A percentile compares a stretch with the other conserved stretches of the same genome.
Conservation (phyloP, 1,140 invertebrate species). For the Saccostrea echinata region DNA sequence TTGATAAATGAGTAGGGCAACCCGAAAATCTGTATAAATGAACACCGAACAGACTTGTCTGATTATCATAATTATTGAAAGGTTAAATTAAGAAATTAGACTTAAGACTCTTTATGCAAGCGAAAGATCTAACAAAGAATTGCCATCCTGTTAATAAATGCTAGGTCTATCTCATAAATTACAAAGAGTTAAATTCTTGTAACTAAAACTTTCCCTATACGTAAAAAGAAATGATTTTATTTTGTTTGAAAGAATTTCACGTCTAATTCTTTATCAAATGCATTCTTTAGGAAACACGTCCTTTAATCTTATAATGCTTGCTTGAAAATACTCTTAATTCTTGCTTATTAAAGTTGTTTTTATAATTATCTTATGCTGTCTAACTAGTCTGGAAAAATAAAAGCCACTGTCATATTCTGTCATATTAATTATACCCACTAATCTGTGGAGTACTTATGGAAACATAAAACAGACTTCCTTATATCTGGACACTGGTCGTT, state of each 20-base stretch:
- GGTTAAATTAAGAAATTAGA: too few species aligned
- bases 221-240: too few species aligned
- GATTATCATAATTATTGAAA: constrained; percentile 7
- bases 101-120: too few species aligned
- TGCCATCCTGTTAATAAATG: too few species aligned
- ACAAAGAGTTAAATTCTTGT: too few species aligned
- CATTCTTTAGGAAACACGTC: too few species aligned
- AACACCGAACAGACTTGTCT: background rate
- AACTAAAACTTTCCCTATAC: too few species aligned
- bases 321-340: background rate
- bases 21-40: background rate
- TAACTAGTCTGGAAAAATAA: background rate
- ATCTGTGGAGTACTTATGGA: background rate
- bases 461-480: constrained; percentile 14
- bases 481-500: background rate
- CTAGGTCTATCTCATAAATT: too few species aligned
- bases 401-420: background rate
- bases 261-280: too few species aligned
- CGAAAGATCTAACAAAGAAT: too few species aligned
- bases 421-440: background rate
- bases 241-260: too few species aligned
- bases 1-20: constrained; percentile 20
- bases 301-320: too few species aligned
- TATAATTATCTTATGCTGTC: background rate
- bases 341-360: background rate